Conservation (phyloP, 2,888 invertebrate genomes). For the Drosophila vallismaia region DNA sequence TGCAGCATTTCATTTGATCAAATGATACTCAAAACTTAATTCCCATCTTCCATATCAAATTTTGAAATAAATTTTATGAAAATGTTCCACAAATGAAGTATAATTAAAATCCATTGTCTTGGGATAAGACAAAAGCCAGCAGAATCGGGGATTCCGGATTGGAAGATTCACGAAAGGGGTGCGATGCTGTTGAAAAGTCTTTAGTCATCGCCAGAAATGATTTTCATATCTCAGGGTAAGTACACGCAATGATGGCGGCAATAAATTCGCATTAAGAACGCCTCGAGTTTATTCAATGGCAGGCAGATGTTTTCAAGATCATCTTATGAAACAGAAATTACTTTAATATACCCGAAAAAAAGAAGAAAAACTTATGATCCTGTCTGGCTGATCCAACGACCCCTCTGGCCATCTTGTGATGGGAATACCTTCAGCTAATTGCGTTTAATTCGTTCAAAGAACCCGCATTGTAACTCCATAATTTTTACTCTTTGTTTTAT, state of each 20-base stretch:
- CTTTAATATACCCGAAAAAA: conserved; percentile 20
- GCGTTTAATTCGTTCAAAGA: conserved; percentile 76
- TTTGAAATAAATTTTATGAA: conserved; percentile 39
- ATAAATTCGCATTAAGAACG: conserved; percentile 79
- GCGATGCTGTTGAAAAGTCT: conserved; percentile 62
- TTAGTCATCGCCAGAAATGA: conserved; percentile 57
- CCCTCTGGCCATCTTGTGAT: conserved; percentile 5
- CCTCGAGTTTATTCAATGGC: conserved; percentile 41
- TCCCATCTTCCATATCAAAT: conserved; percentile 15
- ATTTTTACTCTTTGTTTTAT: conserved; percentile 58
- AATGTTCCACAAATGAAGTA: conserved; percentile 48
- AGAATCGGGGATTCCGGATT: conserved; percentile 42
- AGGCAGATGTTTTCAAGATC: conserved; percentile 52
- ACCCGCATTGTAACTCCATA: conserved; percentile 61
- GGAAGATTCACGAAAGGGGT: conserved; percentile 56
- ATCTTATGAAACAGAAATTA: conserved; percentile 34
- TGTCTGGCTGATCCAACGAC: conserved; percentile 26
- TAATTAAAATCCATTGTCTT: conserved; percentile 69
- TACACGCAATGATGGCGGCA: conserved; percentile 63
- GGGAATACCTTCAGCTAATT: conserved; percentile 71
- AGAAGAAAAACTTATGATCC: conserved; percentile 36
- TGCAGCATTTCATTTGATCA: no score
- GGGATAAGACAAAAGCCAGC: conserved; percentile 54
- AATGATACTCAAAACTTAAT: background rate
- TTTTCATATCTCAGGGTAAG: conserved; percentile 62